These are phyloP conservation scores for Pandion haliaetus DNA, from an alignment of 2,113 vertebrate species.

Conservation along the genomic window DNA sequence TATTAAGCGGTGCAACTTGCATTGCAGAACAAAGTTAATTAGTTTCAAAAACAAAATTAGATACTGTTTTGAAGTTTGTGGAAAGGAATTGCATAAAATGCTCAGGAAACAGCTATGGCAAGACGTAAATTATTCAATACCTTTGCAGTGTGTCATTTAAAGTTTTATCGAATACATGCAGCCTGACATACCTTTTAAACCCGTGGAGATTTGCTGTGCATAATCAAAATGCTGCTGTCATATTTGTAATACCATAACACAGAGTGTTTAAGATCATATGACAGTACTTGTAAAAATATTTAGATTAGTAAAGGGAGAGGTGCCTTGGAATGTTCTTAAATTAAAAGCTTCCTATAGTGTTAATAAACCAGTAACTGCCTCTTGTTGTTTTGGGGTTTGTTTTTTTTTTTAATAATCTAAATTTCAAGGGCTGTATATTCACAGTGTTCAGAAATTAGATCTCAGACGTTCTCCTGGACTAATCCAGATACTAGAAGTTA, in stretches of 20 bases:
- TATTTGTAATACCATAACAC: slow-evolving; percentile 23
- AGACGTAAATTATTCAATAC: slow-evolving; percentile 49
- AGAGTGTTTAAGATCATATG: slow-evolving; percentile 39
- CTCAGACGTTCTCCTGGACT: not conserved
- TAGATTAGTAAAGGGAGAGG: not conserved
- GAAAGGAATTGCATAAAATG: not conserved
- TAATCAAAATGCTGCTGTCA: slow-evolving; percentile 49
- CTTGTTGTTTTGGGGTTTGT: not conserved
- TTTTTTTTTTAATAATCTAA: not conserved
- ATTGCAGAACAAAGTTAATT: not conserved
- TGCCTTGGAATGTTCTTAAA: not conserved
- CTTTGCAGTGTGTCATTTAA: slow-evolving; percentile 26
- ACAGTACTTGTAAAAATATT: slow-evolving; percentile 52
- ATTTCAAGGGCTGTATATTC: not conserved
- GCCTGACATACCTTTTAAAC: slow-evolving; percentile 52
- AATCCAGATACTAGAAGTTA: not conserved
- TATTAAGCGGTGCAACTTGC: not conserved
- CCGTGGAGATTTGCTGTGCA: slow-evolving; percentile 4
- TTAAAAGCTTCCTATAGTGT: not conserved
- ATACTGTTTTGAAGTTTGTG: slow-evolving; percentile 29
- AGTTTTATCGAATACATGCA: slow-evolving; percentile 26
- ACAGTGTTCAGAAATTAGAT: not conserved
- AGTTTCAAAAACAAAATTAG: not conserved
- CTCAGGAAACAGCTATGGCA: not conserved
- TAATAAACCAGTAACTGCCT: not conserved